Base-by-base conservation (phyloP, 2,888 invertebrate species). In the Drosophila imparisetae region DNA sequence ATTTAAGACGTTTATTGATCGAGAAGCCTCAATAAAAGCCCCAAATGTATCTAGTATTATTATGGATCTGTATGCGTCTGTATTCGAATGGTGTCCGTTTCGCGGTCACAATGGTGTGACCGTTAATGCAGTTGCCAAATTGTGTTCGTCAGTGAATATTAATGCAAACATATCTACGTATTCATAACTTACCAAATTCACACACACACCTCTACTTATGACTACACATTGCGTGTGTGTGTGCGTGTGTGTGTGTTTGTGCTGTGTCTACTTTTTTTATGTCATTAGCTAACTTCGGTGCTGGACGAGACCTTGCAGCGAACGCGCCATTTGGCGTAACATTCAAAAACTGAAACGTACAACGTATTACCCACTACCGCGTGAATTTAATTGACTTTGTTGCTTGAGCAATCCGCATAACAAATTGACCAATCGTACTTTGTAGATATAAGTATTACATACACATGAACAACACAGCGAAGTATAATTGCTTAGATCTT, bases 101-200 rank as follows among this genome's bases (percentile, higher is more conserved):
- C 68, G 81, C 81, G 81, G 78, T 72, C 81, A 68, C 61, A 63
- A 27, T 58, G 38, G 48, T 74, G 53, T 70, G 80, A 75, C 80
- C 80, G 79, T 82, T 82, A 79, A 64, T 82, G 79, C 83, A 82
- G 59, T 80, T 80, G 83, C 80, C 58, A 71, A 80, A 83, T 66
- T 69, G 63, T 71, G 69, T 66, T 66, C 57, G 76, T 65, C 61
- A 7, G 62, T 86, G 86, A 86, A 86, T 84, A 74, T 78, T 66
- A 75, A 84, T 74, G 49, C 57, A 57, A 59, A 34, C 38, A 32
- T 38, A 49, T 18, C 50, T n/a, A 61, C 30, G 27, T 57, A 50
- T 67, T 54, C 38, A 55, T 49, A 67, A 64, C 48, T 45, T 15
- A 57, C 6, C 13, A 57, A 29, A 38, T 30, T 21, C 21, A 30